These are phyloP conservation scores for Athalia rosae DNA, from an alignment of 2,888 invertebrate genomes.

Conservation along the genomic window DNA sequence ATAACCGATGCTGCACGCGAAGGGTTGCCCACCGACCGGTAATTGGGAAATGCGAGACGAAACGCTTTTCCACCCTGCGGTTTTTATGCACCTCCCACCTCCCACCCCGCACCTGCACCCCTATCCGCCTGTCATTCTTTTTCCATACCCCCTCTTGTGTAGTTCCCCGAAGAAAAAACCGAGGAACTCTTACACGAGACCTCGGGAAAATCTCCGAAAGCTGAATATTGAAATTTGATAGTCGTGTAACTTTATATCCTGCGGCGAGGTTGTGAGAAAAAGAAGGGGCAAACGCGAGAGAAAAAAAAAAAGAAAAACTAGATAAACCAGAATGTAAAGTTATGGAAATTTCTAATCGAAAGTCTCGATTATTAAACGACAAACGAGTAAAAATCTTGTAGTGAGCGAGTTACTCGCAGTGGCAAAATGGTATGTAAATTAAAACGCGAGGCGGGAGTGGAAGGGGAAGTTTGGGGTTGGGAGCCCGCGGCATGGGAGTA, in stretches of 20 bases:
- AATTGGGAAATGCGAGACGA: conserved; percentile 57
- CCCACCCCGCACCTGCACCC: neutral
- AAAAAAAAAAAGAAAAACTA: neutral
- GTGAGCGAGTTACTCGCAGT: conserved; percentile 14
- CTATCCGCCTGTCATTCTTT: conserved; percentile 4
- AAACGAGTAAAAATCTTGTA: conserved; percentile 25
- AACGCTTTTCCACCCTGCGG: conserved; percentile 45
- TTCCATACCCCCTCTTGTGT: neutral
- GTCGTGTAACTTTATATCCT: too few relatives aligned
- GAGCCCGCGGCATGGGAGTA: conserved; percentile 37
- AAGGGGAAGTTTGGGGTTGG: conserved; percentile 6
- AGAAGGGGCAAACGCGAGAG: too few relatives aligned
- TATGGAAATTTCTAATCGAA: conserved; percentile 5
- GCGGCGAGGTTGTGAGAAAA: too few relatives aligned
- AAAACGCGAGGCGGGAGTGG: conserved; percentile 32
- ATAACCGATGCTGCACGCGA: conserved; percentile 29
- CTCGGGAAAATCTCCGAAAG: too few relatives aligned
- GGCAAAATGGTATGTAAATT: conserved; percentile 47
- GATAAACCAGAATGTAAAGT: too few relatives aligned
- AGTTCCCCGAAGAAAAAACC: neutral
- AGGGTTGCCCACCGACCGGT: conserved; percentile 40
- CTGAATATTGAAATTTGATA: too few relatives aligned
- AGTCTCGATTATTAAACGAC: neutral
- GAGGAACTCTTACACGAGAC: too few relatives aligned
- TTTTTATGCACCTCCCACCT: conserved; percentile 26